phyloP scores from a whole-genome alignment of 1,140 invertebrate species.

The Phymorhynchus buccinoides region DNA sequence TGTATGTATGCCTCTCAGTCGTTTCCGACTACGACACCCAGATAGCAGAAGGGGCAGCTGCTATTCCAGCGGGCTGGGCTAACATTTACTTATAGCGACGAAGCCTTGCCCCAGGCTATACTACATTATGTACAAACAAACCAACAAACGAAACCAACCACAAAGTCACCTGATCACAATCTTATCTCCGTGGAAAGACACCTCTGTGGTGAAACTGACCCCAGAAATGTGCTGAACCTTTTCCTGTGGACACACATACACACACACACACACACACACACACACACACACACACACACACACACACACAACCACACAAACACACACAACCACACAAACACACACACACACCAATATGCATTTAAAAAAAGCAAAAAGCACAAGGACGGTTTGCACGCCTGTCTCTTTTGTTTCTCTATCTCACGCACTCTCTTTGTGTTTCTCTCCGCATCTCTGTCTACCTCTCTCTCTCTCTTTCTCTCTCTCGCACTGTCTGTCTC shows the following conservation, averaged over 20 bases:
- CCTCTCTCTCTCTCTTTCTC: not conserved
- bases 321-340: not conserved
- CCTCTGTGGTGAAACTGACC: not conserved
- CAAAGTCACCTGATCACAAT: conserved; percentile 1
- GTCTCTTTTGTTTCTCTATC: no score
- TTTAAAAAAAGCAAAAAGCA: not conserved
- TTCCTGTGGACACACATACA: not conserved
- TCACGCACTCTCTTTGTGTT: no score
- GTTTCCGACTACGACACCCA: no score
- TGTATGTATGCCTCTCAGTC: no score
- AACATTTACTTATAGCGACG: no score
- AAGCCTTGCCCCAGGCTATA: no score
- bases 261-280: conserved; percentile 22
- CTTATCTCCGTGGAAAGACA: not conserved
- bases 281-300: conserved; percentile 17
- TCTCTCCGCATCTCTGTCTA: not conserved
- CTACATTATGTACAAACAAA: no score
- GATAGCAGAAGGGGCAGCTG: no score
- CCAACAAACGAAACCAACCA: not conserved
- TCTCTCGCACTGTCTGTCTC: not conserved
- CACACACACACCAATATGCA: not conserved
- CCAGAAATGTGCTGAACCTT: not conserved
- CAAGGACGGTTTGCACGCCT: no score
- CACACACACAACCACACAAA: not conserved
- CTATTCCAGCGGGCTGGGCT: no score